Evolutionary conservation across 2,888 invertebrate genomes (phyloP), one percentile per base, ranked within the genome.

Genomic region (Magallana nippona): DNA sequence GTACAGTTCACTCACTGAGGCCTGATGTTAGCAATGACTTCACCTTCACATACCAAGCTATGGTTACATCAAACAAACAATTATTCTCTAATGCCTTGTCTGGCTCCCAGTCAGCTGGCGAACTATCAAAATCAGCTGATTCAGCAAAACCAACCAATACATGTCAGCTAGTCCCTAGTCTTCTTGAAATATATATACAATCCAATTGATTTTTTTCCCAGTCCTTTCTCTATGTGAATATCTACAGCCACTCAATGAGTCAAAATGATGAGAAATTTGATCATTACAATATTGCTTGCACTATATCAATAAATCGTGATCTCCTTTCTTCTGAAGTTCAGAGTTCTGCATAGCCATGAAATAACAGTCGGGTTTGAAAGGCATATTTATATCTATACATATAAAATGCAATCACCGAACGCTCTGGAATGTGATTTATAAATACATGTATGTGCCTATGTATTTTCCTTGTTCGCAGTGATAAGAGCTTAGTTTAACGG

Each of bases 41-140:
- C 62, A 82, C 55, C 82, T 71, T 71, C 71, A 82, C 82, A 58
- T 60, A 71, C 71, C 82, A 82, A 63, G 63, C 82, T 82, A 82
- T 82, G 82, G 82, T 82, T 55, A 82, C 82, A 60, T 82, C 82
- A 82, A 82, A 82, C 82, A 82, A 82, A 82, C 82, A 82, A 58
- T 82, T 82, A 82, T 60, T 71, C 63, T 56, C 71, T 71, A 82
- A 82, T 71, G 82, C 82, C 82, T 19, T 22, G 71, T 60, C 82
- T 82, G 82, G 71, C 79, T 57, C 22, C 56, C 27, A 82, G 82
- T 82, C 82, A 82, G 82, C 82, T 82, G 82, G 81, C 81, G 60
- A 62, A 62, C 60, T 19, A 71, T 32, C 44, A 55, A 82, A 82
- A 82, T 77, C 82, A 82, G 82, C 82, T 82, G 82, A 82, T 82